Evolutionary conservation across 2,888 invertebrate species (phyloP).

Genomic region (Diloba caeruleocephala): DNA sequence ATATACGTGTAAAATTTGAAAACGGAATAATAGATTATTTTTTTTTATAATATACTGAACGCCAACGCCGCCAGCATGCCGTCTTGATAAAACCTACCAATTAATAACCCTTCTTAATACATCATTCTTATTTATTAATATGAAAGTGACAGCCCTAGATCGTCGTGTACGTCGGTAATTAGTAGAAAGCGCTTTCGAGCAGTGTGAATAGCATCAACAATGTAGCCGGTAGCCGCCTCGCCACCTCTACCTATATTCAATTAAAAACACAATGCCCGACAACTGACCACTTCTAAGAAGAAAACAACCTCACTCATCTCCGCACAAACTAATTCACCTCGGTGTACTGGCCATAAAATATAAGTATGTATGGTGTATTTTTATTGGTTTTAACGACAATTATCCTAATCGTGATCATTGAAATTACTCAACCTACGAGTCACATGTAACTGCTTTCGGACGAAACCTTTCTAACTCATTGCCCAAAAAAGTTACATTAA

Average conservation of each 20-base stretch:
- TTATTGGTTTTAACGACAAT: conserved; percentile 41
- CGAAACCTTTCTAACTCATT: conserved; percentile 74
- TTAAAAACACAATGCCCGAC: conserved; percentile 74
- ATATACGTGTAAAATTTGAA: no score
- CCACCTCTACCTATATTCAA: conserved; percentile 73
- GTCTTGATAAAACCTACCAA: background rate
- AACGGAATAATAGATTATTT: no score
- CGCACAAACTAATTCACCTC: conserved; percentile 35
- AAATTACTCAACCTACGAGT: conserved; percentile 47
- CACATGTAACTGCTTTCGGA: conserved; percentile 39
- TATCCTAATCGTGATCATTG: conserved; percentile 51
- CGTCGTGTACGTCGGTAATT: conserved; percentile 71
- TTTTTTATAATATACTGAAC: no score
- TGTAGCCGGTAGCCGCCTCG: conserved; percentile 75
- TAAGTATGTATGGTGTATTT: conserved; percentile 21
- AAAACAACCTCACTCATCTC: conserved; percentile 56
- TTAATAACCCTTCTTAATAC: background rate
- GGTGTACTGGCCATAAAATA: conserved; percentile 27
- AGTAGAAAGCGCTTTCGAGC: conserved; percentile 79
- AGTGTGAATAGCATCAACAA: conserved; percentile 79
- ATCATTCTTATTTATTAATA: conserved; percentile 2
- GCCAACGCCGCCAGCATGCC: no score
- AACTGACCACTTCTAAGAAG: conserved; percentile 56
- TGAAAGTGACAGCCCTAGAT: conserved; percentile 65
- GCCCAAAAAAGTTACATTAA: conserved; percentile 84